Percentiles rank a stretch among this genome's conserved stretches.
Evolutionary conservation across 2,797 vertebrate species (phyloP).

Genomic region (Tauraco hartlaubi): DNA sequence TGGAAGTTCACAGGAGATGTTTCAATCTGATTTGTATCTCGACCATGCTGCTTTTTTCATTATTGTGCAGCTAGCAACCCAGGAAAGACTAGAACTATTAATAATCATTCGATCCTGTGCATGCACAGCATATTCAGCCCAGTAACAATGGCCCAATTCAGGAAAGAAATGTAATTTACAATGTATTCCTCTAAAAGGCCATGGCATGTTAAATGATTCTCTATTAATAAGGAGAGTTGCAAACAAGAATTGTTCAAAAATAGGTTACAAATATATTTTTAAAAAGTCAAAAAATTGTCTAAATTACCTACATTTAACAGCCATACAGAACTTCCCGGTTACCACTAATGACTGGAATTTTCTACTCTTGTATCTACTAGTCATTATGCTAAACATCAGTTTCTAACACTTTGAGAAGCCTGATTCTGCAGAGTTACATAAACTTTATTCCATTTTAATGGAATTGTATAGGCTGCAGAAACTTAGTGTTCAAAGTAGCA

Average conservation of each 20-base stretch:
- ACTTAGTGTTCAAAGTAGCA: not conserved
- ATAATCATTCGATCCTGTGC: conserved; percentile 44
- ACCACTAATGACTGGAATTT: not conserved
- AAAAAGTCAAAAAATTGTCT: not conserved
- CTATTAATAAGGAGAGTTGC: not conserved
- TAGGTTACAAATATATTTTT: not conserved
- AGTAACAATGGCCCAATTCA: not conserved
- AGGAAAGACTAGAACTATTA: conserved; percentile 52
- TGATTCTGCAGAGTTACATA: not conserved
- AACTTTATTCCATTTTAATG: not conserved
- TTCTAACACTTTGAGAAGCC: not conserved
- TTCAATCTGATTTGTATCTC: conserved; percentile 65
- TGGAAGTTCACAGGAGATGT: conserved; percentile 36
- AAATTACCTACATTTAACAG: not conserved
- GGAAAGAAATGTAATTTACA: conserved; percentile 25
- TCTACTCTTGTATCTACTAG: not conserved
- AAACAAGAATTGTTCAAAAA: not conserved
- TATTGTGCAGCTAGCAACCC: conserved; percentile 25
- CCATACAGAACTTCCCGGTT: not conserved
- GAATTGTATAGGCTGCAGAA: not conserved
- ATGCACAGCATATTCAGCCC: conserved; percentile 46
- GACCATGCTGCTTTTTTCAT: conserved; percentile 25
- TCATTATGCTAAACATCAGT: not conserved
- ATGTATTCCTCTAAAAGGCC: not conserved
- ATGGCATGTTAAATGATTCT: not conserved